Evolutionary conservation across 2,113 vertebrate genomes (phyloP), one percentile per base, ranked within the genome.

Genomic region (Daubentonia madagascariensis): DNA sequence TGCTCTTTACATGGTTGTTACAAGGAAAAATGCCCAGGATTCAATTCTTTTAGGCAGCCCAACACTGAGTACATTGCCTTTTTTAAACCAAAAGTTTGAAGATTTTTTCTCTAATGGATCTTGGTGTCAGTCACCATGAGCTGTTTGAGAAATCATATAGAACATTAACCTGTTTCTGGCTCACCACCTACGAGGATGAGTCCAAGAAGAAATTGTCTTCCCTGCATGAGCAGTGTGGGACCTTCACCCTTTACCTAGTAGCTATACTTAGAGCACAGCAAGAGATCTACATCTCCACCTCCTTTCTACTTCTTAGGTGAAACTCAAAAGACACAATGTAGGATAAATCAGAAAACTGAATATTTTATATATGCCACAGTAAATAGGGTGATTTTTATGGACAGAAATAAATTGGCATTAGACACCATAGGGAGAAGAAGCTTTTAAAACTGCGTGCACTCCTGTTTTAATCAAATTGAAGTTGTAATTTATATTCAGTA

Each of bases 341-440:
- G 1, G 61, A 89, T 84, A 91, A 92, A 98, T 97, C 63, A 93
- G 70, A 54, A 97, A 98, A 90, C 75, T 97, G 67, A 98, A 95
- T 97, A 96, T 97, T 98, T 98, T 88, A 97, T 97, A 96, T 98
- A 97, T 97, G 94, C 91, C 94, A 87, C 70, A 68, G 48, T 94
- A 93, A 97, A 97, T 95, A 61, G 40, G 57, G 61, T 94, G 75
- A 78, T 68, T 97, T 97, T 97, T 97, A 97, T 96, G 75, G 75
- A 85, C 80, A 96, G 89, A 89, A 97, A 91, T 75, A 95, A 96
- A 97, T 96, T 96, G 94, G 52, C 54, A 85, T 50, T 92, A 50
- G 84, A 81, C 85, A 8, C 57, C 95, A 97, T 96, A 70, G 79
- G 75, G 89, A 97, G 75, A 97, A 85, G 57, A 75, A 91, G 68